phyloP scores from a whole-genome alignment of 2,888 invertebrate species.

The Tetropium fuscum region DNA sequence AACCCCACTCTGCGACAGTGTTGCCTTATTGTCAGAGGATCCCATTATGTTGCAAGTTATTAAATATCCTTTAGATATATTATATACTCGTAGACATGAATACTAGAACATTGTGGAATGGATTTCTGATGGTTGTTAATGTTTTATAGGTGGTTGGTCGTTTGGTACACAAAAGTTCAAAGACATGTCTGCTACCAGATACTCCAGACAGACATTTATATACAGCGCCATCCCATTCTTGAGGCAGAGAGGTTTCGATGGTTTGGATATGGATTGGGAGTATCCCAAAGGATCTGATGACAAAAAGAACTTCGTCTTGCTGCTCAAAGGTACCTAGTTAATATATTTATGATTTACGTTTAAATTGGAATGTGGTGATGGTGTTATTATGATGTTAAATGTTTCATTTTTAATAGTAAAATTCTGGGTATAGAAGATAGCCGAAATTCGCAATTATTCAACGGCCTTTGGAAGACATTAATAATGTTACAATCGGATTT shows the following conservation, averaged over 20 bases:
- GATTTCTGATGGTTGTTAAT: neutral
- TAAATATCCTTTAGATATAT: no score
- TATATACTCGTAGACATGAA: neutral
- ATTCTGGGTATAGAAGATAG: no score
- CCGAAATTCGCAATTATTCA: no score
- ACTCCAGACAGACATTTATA: constrained; percentile 92
- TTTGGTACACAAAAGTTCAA: constrained; percentile 98
- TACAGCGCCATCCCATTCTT: constrained; percentile 94
- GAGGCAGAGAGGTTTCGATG: constrained; percentile 88
- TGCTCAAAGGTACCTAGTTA: constrained; percentile 91
- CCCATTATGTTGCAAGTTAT: no score
- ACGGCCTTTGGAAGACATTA: no score
- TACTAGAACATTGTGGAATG: neutral
- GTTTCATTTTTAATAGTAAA: neutral
- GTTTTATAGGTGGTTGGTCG: constrained; percentile 88
- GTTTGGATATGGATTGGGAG: constrained; percentile 92
- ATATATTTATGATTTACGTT: constrained; percentile 46
- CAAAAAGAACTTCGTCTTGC: constrained; percentile 91
- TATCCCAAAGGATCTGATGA: constrained; percentile 94
- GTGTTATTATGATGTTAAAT: neutral
- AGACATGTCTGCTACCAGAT: constrained; percentile 88
- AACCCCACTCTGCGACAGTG: no score
- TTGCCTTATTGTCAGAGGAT: no score
- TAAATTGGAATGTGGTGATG: neutral
- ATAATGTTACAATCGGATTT: neutral